These are phyloP conservation scores for Bothrops jararaca DNA, from an alignment of 2,113 vertebrate species.

Conservation along the genomic window DNA sequence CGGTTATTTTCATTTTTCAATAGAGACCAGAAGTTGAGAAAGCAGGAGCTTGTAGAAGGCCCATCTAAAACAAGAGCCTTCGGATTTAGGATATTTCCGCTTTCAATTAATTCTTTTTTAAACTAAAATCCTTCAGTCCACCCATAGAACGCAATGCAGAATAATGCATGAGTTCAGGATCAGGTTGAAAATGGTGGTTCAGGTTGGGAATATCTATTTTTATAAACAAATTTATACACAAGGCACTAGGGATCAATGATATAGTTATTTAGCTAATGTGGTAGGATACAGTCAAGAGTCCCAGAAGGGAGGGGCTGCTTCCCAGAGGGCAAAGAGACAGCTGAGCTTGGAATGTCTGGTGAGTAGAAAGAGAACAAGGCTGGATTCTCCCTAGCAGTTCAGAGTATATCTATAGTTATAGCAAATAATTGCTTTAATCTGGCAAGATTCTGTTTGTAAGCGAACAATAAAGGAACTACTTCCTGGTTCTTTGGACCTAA, in stretches of 20 bases:
- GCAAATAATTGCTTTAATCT: too few relatives aligned
- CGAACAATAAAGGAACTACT: too few relatives aligned
- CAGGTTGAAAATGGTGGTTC: not conserved
- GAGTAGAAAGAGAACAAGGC: too few relatives aligned
- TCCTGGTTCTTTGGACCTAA: too few relatives aligned
- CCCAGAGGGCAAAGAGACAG: too few relatives aligned
- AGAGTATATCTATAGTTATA: too few relatives aligned
- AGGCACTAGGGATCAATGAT: not conserved
- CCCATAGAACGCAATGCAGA: not conserved
- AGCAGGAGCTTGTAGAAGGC: not conserved
- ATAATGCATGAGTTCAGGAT: not conserved
- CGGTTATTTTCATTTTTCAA: not conserved
- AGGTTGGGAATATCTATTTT: not conserved
- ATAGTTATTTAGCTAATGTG: not conserved
- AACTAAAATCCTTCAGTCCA: not conserved
- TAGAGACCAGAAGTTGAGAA: not conserved
- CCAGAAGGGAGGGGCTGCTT: too few relatives aligned
- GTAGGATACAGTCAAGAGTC: too few relatives aligned
- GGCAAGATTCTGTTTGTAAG: too few relatives aligned
- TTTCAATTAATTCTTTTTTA: not conserved
- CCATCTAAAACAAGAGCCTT: not conserved
- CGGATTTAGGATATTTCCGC: not conserved
- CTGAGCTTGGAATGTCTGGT: too few relatives aligned
- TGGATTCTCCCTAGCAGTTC: too few relatives aligned
- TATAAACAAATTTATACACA: not conserved